Evolutionary conservation across 1,140 invertebrate species (phyloP), one percentile per base, ranked within the genome.

Genomic region (Diorhabda carinulata): DNA sequence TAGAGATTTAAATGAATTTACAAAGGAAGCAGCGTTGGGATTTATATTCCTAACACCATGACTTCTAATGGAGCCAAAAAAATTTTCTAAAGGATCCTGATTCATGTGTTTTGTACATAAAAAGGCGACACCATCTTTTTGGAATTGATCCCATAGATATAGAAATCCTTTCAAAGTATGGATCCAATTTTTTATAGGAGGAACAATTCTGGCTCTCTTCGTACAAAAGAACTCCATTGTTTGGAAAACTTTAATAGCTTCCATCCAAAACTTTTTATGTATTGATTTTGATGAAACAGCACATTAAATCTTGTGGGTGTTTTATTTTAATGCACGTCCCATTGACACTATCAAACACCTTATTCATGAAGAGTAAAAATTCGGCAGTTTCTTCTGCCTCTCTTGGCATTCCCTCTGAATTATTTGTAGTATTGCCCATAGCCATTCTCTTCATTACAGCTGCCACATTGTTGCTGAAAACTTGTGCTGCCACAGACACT

Each of bases 31-130:
- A 8, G 60, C 64, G 10, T 25, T 56, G 5, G 69, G 69, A 9
- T 44, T 25, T 40, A 45, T 64, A 56, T 62, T 42, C 40, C 58
- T 43, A 42, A 52, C 64, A 41, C 58, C 40, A 60, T 65, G 45
- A 43, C 58, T 67, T 69, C 77, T 68, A 10, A 80, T 75, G 42
- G 67, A 56, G 2, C 73, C 72, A 61, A 81, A 81, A 64, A 79
- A 78, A 65, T 67, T 76, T 69, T 80, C 73, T 6, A 80, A 57
- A 3, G n/a, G 52, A 72, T 79, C 77, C 68, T 79, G 76, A 66
- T 79, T 79, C 9, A 78, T 41, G 8, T 42, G 8, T 47, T 43
- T 52, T 5, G 8, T 62, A 7, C 5, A 45, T 4, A 68, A 52
- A 68, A 45, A 67, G 9, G 43, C 43, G 25, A 64, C 43, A 52